Percentiles rank a stretch among this genome's conserved stretches.
Conservation (phyloP, 2,797 vertebrate species). For the Pampus argenteus region DNA sequence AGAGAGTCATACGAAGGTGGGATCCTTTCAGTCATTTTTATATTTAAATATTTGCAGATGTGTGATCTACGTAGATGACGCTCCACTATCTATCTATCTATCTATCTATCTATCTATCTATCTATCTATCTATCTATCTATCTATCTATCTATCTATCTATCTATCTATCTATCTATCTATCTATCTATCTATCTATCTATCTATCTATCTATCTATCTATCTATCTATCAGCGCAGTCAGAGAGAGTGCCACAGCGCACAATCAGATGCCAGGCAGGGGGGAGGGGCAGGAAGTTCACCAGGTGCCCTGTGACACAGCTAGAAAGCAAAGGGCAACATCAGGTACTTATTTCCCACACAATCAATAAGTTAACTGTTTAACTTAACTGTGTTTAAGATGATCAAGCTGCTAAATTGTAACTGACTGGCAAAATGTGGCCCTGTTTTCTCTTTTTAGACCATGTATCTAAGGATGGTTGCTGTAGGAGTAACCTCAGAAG, state of each 20-base stretch:
- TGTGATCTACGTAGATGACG: not conserved
- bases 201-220: conserved; percentile 30
- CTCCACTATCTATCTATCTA: conserved; percentile 1
- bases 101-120: conserved; percentile 5
- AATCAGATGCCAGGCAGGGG: conserved; percentile 57
- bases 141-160: conserved; percentile 17
- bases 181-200: conserved; percentile 28
- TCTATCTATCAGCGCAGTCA: conserved; percentile 80
- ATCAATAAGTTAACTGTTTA: not conserved
- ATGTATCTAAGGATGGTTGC: conserved; percentile 11
- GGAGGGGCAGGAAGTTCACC: conserved; percentile 55
- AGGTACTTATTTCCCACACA: conserved; percentile 56
- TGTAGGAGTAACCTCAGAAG: conserved; percentile 37
- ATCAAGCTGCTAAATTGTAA: not conserved
- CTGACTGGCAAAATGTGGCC: not conserved
- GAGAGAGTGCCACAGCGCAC: conserved; percentile 71
- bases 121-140: conserved; percentile 11
- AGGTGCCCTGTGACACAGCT: conserved; percentile 49
- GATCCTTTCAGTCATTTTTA: conserved; percentile 3
- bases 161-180: conserved; percentile 24
- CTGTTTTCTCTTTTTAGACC: conserved; percentile 51
- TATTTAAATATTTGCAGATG: not conserved
- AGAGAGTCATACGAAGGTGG: conserved; percentile 82
- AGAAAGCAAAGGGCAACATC: conserved; percentile 53
- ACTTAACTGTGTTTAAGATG: not conserved